Conservation (phyloP, 2,113 vertebrate genomes). For the Seriola dumerili region DNA sequence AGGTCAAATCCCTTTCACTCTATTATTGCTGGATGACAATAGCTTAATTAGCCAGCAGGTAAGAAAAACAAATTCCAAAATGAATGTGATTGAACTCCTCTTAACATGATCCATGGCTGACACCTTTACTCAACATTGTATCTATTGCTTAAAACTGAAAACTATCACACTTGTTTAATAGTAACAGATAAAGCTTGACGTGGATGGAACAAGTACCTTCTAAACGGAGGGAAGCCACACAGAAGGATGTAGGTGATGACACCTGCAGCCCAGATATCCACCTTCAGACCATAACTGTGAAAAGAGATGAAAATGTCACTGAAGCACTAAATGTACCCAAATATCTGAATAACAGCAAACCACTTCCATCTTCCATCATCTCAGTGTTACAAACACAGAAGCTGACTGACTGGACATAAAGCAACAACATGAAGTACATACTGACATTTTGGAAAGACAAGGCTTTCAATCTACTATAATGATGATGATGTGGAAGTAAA, state of each 20-base stretch:
- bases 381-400: background rate
- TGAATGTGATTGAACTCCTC: background rate
- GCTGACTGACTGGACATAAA: background rate
- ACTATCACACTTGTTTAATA: background rate
- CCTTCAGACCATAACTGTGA: conserved; percentile 95
- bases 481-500: background rate
- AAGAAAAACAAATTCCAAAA: background rate
- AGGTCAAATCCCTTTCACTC: no score
- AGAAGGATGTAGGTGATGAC: conserved; percentile 98
- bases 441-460: conserved; percentile 4
- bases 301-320: conserved; percentile 30
- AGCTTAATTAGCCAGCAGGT: background rate
- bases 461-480: background rate
- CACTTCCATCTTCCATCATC: background rate
- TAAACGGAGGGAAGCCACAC: conserved; percentile 98
- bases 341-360: background rate
- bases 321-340: background rate
- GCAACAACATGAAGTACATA: background rate
- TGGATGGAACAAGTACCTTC: conserved; percentile 85
- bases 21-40: no score
- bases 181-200: background rate
- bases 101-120: no score
- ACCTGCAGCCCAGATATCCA: conserved; percentile 98
- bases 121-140: background rate
- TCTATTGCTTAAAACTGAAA: background rate